Conservation (phyloP, 2,113 vertebrate genomes). For the Serinus canaria region DNA sequence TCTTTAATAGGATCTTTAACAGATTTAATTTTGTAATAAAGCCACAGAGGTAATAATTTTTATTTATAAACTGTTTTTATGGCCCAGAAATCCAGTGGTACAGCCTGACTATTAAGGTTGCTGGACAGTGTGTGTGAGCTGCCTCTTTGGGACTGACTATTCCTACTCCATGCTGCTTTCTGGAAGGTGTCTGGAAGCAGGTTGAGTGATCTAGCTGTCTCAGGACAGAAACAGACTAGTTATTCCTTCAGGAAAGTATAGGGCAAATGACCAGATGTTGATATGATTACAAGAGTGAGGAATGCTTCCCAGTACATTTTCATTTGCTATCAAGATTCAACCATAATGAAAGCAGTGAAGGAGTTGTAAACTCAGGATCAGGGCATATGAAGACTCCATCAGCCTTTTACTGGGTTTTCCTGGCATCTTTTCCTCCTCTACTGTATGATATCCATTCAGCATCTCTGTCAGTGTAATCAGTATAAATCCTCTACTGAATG, state of each 20-base stretch:
- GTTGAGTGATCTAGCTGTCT: not conserved
- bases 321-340: not conserved
- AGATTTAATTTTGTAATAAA: not conserved
- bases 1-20: not conserved
- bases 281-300: not conserved
- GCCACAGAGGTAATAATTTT: not conserved
- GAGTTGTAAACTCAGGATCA: not conserved
- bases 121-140: accelerated
- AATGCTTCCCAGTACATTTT: not conserved
- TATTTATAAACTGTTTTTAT: not conserved
- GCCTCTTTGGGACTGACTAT: not conserved
- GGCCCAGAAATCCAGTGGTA: not conserved
- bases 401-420: not conserved
- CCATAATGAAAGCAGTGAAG: not conserved
- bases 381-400: not conserved
- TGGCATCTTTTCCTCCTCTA: not conserved
- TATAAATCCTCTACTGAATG: not conserved
- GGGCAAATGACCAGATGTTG: not conserved
- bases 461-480: not conserved
- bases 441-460: not conserved
- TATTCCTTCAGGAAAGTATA: not conserved
- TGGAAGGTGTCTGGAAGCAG: not conserved
- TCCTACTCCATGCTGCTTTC: not conserved
- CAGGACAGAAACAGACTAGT: not conserved
- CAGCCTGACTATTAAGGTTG: not conserved